Percentiles rank a stretch among this genome's conserved stretches.
phyloP scores from a whole-genome alignment of 2,888 invertebrate species.

The Mythimna impura region DNA sequence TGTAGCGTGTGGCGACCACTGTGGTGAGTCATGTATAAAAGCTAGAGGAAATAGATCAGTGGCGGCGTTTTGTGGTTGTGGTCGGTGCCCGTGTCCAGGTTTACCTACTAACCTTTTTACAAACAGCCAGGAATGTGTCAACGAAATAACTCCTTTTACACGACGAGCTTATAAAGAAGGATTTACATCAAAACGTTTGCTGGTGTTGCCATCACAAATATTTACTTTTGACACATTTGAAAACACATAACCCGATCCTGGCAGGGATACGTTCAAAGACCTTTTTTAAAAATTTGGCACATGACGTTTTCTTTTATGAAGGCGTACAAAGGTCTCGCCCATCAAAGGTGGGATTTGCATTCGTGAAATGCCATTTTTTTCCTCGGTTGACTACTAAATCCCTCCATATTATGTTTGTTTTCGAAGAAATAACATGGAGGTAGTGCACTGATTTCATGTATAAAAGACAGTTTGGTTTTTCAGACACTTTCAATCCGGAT shows the following conservation, averaged over 20 bases:
- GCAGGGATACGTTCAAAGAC: constrained; percentile 35
- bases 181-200: constrained; percentile 25
- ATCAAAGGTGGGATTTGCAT: constrained; percentile 42
- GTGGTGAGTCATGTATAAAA: too few species aligned
- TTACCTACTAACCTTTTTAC: neutral
- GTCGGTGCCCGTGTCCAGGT: too few species aligned
- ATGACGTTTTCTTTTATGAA: constrained; percentile 43
- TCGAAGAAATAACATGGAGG: constrained; percentile 17
- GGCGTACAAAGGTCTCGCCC: constrained; percentile 24
- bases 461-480: constrained; percentile 26
- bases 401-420: constrained; percentile 52
- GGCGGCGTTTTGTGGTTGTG: too few species aligned
- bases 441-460: constrained; percentile 15
- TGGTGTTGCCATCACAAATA: constrained; percentile 44
- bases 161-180: constrained; percentile 23
- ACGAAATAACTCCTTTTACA: constrained; percentile 40
- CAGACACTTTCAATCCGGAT: neutral
- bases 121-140: constrained; percentile 3
- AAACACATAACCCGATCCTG: constrained; percentile 31
- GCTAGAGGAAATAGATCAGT: too few species aligned
- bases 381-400: constrained; percentile 39
- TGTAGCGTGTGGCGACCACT: too few species aligned
- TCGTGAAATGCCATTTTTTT: constrained; percentile 41
- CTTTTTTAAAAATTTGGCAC: constrained; percentile 46
- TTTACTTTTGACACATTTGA: constrained; percentile 53